Evolutionary conservation across 2,888 invertebrate species (phyloP).

Genomic region (Disparrhopalites patrizii): DNA sequence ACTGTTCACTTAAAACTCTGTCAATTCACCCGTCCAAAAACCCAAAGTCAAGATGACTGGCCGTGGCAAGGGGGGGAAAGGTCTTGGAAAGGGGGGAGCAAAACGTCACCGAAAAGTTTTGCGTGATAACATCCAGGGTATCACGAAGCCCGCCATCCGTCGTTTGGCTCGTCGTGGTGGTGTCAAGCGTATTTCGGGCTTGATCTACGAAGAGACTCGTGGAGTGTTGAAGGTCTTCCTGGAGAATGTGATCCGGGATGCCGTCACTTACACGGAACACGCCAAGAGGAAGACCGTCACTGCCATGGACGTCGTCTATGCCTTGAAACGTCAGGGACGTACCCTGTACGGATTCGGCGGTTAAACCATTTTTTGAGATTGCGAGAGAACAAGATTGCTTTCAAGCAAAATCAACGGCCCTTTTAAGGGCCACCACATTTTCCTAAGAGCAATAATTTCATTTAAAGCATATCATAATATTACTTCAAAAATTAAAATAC

Average conservation of each 20-base stretch:
- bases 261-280: slow-evolving; percentile 70
- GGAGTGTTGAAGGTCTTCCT: slow-evolving; percentile 75
- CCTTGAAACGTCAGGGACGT: slow-evolving; percentile 73
- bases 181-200: slow-evolving; percentile 57
- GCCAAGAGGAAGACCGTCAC: slow-evolving; percentile 67
- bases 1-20: background rate
- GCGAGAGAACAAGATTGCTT: background rate
- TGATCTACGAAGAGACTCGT: slow-evolving; percentile 75
- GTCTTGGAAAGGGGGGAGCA: slow-evolving; percentile 56
- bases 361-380: slow-evolving; percentile 45
- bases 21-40: background rate
- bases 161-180: slow-evolving; percentile 2
- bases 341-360: slow-evolving; percentile 77
- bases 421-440: slow-evolving; percentile 21
- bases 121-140: slow-evolving; percentile 52
- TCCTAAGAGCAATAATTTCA: slow-evolving; percentile 15
- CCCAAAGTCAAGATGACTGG: background rate
- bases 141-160: slow-evolving; percentile 10
- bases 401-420: slow-evolving; percentile 11
- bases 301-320: slow-evolving; percentile 82
- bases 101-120: slow-evolving; percentile 56
- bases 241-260: slow-evolving; percentile 76
- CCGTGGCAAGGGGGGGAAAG: slow-evolving; percentile 50
- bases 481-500: too few species aligned
- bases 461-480: too few species aligned